phyloP scores from a whole-genome alignment of 2,888 invertebrate species.

The Aricia artaxerxes region DNA sequence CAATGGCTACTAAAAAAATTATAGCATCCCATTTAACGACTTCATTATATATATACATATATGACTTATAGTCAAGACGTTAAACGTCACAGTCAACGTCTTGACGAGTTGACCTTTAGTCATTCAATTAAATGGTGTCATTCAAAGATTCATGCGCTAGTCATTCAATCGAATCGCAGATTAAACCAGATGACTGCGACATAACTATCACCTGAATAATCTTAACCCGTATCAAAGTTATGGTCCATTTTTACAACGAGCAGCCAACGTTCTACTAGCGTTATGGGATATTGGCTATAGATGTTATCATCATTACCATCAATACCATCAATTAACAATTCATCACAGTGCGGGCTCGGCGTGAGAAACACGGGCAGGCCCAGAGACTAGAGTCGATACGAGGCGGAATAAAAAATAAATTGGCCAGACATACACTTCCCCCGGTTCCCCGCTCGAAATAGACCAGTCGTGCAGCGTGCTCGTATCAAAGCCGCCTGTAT shows the following conservation, averaged over 20 bases:
- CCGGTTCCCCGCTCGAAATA: constrained; percentile 23
- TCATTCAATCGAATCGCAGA: too few species aligned
- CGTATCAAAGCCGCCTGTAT: constrained; percentile 32
- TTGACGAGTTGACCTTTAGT: too few species aligned
- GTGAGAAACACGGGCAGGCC: constrained; percentile 5
- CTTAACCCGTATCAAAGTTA: neutral
- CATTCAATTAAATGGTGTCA: too few species aligned
- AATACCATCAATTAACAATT: constrained; percentile 18
- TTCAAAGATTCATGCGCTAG: too few species aligned
- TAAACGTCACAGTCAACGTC: too few species aligned
- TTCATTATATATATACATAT: too few species aligned
- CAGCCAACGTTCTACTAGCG: neutral
- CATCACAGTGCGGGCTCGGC: neutral
- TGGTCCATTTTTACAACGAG: neutral
- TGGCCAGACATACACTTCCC: neutral
- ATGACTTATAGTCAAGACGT: too few species aligned
- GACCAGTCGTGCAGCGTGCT: constrained; percentile 1
- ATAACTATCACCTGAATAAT: neutral
- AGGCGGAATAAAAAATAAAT: neutral
- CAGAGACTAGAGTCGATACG: neutral
- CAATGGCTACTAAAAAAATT: too few species aligned
- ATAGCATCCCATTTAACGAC: too few species aligned
- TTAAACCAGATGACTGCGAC: too few species aligned
- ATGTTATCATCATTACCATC: constrained; percentile 8
- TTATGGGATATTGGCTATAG: neutral